A percentile compares a stretch with the other conserved stretches of the same genome.
phyloP scores from a whole-genome alignment of 2,888 invertebrate genomes.

The Dorcus hopei region DNA sequence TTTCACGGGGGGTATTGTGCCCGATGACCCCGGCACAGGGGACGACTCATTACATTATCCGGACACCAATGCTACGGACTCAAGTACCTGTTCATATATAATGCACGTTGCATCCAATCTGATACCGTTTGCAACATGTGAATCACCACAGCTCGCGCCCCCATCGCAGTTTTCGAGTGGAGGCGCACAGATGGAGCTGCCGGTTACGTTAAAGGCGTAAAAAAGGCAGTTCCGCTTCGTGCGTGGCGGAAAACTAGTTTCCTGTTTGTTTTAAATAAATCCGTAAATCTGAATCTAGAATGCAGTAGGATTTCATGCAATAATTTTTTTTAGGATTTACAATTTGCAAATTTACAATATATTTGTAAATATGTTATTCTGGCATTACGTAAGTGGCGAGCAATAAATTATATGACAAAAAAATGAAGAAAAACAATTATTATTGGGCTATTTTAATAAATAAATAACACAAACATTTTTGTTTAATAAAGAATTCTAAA shows the following conservation, averaged over 20 bases:
- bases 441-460: no score
- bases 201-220: neutral
- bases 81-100: constrained; percentile 50
- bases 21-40: constrained; percentile 29
- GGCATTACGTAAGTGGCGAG: no score
- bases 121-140: constrained; percentile 44
- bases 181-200: constrained; percentile 6
- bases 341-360: no score
- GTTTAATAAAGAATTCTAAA: no score
- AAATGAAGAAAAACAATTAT: no score
- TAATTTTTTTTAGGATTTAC: no score
- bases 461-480: no score
- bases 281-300: no score
- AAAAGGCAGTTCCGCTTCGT: neutral
- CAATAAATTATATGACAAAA: no score
- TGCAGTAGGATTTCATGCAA: no score
- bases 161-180: neutral
- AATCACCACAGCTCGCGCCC: constrained; percentile 28
- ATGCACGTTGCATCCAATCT: constrained; percentile 45
- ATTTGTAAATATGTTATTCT: no score
- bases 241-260: neutral
- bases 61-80: constrained; percentile 37
- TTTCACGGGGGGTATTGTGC: constrained; percentile 36
- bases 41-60: constrained; percentile 35
- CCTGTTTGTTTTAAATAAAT: neutral